phyloP scores from a whole-genome alignment of 2,113 vertebrate species.

The Hemibagrus wyckioides region DNA sequence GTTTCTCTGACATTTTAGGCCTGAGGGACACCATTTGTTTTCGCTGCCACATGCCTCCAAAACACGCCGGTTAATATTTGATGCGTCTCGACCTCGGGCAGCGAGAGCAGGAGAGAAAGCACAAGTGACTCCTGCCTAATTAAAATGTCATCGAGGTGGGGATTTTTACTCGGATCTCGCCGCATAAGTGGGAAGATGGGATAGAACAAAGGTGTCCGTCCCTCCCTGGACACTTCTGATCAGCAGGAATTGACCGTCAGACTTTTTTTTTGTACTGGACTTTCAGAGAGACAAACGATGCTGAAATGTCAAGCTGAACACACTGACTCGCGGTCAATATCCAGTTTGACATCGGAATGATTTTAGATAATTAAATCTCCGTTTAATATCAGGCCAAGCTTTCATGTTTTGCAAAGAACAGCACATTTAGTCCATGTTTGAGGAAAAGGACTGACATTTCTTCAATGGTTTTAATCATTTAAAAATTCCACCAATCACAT shows the following conservation, averaged over 20 bases:
- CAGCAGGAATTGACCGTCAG: slow-evolving; percentile 1
- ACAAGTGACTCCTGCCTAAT: slow-evolving; percentile 48
- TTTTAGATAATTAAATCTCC: background rate
- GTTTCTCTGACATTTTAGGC: slow-evolving; percentile 61
- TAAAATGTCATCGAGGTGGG: slow-evolving; percentile 53
- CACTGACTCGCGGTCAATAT: background rate
- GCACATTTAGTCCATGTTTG: background rate
- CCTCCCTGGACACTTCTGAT: slow-evolving; percentile 25
- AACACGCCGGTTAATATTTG: slow-evolving; percentile 62
- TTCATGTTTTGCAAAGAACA: background rate
- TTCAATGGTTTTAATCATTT: background rate
- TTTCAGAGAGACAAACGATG: slow-evolving; percentile 20
- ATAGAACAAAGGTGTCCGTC: slow-evolving; percentile 36
- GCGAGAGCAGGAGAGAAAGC: slow-evolving; percentile 23
- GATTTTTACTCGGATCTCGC: slow-evolving; percentile 17
- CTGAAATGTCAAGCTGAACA: slow-evolving; percentile 28
- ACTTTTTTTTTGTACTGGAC: slow-evolving; percentile 6
- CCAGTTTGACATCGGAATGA: background rate
- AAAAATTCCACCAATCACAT: background rate
- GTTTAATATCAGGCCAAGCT: background rate
- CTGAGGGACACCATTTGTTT: slow-evolving; percentile 55
- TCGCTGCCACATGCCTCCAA: slow-evolving; percentile 27
- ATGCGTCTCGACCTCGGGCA: slow-evolving; percentile 55
- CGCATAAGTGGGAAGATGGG: background rate
- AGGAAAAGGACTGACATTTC: background rate